Conservation (phyloP, 2,113 vertebrate species). For the Clarias gariepinus region DNA sequence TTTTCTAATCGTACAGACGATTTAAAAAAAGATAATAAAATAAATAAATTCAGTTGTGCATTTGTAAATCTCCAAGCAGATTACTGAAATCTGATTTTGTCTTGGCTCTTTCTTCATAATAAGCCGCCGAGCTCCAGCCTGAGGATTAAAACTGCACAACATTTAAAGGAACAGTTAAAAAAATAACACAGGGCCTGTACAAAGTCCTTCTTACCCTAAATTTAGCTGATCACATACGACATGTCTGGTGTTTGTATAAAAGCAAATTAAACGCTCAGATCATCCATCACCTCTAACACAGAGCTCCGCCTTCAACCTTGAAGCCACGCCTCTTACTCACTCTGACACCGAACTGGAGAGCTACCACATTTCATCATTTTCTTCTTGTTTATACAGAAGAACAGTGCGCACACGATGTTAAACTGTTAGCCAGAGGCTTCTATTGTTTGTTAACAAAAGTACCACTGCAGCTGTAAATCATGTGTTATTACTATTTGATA, state of each 20-base stretch:
- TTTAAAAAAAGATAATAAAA: conserved; percentile 47
- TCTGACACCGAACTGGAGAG: neutral
- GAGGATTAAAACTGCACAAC: conserved; percentile 61
- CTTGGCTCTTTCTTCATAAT: conserved; percentile 63
- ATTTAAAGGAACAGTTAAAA: conserved; percentile 22
- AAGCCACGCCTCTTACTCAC: neutral
- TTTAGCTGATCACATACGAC: neutral
- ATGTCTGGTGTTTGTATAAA: neutral
- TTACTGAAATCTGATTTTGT: conserved; percentile 71
- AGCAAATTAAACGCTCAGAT: neutral
- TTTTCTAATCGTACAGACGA: conserved; percentile 56
- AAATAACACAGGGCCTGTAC: too few relatives aligned
- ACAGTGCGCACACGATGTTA: neutral
- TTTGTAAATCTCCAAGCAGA: conserved; percentile 72
- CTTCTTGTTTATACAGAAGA: neutral
- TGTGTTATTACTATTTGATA: neutral
- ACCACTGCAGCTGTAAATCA: neutral
- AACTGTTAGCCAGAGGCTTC: too few relatives aligned
- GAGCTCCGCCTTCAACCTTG: neutral
- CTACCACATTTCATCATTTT: neutral
- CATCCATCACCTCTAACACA: neutral
- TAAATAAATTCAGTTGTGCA: conserved; percentile 62
- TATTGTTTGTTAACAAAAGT: neutral
- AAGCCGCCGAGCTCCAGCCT: conserved; percentile 43
- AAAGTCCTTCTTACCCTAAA: conserved; percentile 20